A percentile compares a stretch with the other conserved stretches of the same genome.
Conservation (phyloP, 2,797 vertebrate species). For the Esox masquinongy region DNA sequence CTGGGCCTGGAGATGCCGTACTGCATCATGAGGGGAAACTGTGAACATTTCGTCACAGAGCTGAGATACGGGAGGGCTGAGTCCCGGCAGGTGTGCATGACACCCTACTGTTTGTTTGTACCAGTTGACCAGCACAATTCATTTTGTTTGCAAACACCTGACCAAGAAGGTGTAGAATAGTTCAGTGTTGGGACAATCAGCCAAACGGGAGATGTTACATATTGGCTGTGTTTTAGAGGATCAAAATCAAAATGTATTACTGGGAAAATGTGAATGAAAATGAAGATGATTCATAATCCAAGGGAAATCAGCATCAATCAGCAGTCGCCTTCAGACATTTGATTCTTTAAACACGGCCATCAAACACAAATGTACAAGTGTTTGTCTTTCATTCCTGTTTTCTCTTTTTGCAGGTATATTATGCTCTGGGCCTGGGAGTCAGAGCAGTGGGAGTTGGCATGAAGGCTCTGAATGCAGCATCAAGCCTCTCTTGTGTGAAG, state of each 20-base stretch:
- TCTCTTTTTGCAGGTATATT: constrained; percentile 25
- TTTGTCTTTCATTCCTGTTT: not conserved
- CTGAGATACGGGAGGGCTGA: constrained; percentile 64
- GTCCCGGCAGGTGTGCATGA: constrained; percentile 62
- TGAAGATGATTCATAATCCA: too few species aligned
- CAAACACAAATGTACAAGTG: not conserved
- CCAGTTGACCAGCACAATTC: not conserved
- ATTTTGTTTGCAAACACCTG: too few species aligned
- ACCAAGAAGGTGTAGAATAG: too few species aligned
- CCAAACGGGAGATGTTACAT: too few species aligned
- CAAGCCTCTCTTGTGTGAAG: constrained; percentile 12
- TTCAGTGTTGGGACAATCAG: too few species aligned
- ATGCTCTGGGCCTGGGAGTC: constrained; percentile 26
- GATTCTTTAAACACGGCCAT: too few species aligned
- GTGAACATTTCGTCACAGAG: constrained; percentile 75
- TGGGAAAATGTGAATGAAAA: too few species aligned
- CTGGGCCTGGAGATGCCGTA: constrained; percentile 66
- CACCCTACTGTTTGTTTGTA: not conserved
- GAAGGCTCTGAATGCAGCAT: constrained; percentile 16
- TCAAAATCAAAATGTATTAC: too few species aligned
- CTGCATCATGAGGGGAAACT: constrained; percentile 67
- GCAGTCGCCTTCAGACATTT: too few species aligned
- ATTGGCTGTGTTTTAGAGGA: too few species aligned
- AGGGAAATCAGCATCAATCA: too few species aligned
- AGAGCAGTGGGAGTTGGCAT: constrained; percentile 24